Conservation (phyloP, 2,888 invertebrate genomes). For the Schizaphis graminum region DNA sequence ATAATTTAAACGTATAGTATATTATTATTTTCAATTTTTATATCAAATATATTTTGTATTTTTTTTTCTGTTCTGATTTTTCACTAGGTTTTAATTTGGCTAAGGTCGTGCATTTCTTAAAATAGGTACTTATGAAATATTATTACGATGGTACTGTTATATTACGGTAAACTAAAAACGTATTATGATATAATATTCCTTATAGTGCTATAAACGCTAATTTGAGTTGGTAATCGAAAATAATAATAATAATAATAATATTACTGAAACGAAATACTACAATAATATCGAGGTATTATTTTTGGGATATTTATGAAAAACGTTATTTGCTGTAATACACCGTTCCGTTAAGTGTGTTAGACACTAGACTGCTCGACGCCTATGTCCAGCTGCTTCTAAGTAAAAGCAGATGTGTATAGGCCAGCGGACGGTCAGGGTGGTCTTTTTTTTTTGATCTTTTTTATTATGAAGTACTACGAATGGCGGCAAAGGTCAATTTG, state of each 20-base stretch:
- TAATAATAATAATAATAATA: neutral
- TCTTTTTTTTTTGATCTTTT: neutral
- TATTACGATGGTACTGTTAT: neutral
- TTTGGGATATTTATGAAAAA: neutral
- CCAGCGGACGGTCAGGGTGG: slow-evolving; percentile 18
- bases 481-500: slow-evolving; percentile 51
- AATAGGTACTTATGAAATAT: neutral
- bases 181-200: neutral
- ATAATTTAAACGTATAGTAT: neutral
- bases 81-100: neutral
- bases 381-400: slow-evolving; percentile 55
- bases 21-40: neutral
- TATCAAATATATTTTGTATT: neutral
- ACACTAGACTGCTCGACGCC: slow-evolving; percentile 61
- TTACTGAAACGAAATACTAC: neutral
- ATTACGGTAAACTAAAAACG: neutral
- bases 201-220: neutral
- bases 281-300: neutral
- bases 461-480: neutral
- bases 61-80: neutral
- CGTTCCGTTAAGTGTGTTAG: slow-evolving; percentile 19
- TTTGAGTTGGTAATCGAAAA: neutral
- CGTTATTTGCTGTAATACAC: neutral
- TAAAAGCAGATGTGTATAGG: slow-evolving; percentile 39
- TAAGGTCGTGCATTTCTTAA: neutral